phyloP scores from a whole-genome alignment of 1,140 invertebrate genomes.

The Zaprionus kolodkinae region DNA sequence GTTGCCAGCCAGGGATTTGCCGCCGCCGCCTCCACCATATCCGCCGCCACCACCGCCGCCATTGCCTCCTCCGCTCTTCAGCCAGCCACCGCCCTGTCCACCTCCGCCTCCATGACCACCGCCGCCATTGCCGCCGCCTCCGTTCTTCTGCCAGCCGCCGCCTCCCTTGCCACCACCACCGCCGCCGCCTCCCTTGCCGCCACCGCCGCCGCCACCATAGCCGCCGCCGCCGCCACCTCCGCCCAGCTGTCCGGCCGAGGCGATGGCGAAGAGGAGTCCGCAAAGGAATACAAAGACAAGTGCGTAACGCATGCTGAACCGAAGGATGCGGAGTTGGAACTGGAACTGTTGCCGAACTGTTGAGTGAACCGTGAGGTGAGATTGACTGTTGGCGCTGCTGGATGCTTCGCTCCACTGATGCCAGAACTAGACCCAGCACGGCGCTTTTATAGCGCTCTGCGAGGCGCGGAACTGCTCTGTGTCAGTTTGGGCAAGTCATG shows the following conservation, averaged over 20 bases:
- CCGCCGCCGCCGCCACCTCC: constrained; percentile 55
- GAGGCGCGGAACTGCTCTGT: constrained; percentile 23
- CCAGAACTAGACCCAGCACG: constrained; percentile 30
- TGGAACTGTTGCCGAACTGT: constrained; percentile 26
- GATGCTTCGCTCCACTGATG: constrained; percentile 69
- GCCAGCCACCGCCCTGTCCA: constrained; percentile 33
- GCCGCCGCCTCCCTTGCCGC: constrained; percentile 36
- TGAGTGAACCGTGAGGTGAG: constrained; percentile 16
- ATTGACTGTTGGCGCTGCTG: constrained; percentile 45
- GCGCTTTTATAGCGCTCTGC: constrained; percentile 58
- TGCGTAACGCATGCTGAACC: constrained; percentile 59
- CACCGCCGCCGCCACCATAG: constrained; percentile 33
- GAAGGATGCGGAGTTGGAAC: constrained; percentile 12
- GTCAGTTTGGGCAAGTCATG: constrained; percentile 15
- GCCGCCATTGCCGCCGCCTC: constrained; percentile 33
- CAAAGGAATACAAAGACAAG: constrained; percentile 62
- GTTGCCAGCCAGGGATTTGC: constrained; percentile 59
- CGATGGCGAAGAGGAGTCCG: constrained; percentile 54
- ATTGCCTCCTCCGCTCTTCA: constrained; percentile 33
- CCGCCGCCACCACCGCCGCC: constrained; percentile 33
- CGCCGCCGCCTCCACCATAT: constrained; percentile 35
- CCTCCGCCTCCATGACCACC: constrained; percentile 29
- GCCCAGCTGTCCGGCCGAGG: constrained; percentile 56
- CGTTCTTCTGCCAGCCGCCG: constrained; percentile 46
- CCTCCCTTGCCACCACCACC: constrained; percentile 24